Conservation (phyloP, 2,888 invertebrate genomes). For the Lasioglossum oenotherae region DNA sequence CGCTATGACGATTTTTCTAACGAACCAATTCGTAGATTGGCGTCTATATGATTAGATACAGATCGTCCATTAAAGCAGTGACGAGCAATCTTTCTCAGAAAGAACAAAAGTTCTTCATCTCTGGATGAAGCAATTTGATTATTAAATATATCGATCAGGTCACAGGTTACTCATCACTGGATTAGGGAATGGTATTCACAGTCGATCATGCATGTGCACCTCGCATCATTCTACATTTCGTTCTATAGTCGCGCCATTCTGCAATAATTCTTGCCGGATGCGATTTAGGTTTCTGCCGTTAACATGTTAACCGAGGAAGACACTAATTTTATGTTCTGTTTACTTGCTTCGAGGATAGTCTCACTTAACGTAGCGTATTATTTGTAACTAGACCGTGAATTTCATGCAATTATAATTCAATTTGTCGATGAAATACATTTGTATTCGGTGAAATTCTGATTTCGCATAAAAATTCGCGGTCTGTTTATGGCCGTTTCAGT, state of each 20-base stretch:
- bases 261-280: conserved; percentile 13
- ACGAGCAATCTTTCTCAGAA: not conserved
- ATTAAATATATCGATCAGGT: not conserved
- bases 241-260: conserved; percentile 15
- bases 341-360: not conserved
- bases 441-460: not conserved
- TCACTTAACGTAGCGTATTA: not conserved
- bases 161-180: not conserved
- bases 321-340: not conserved
- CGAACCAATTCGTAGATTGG: conserved; percentile 19
- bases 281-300: conserved; percentile 11
- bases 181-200: conserved; percentile 47
- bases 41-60: conserved; percentile 6
- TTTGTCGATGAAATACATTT: not conserved
- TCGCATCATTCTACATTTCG: conserved; percentile 54
- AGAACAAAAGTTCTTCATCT: not conserved
- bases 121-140: not conserved
- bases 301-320: conserved; percentile 14
- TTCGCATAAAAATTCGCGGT: not conserved
- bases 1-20: conserved; percentile 2
- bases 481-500: not conserved
- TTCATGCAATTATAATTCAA: not conserved
- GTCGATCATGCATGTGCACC: conserved; percentile 66
- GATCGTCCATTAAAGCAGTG: conserved; percentile 2
- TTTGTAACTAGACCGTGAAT: not conserved